Conservation (phyloP, 2,888 invertebrate genomes). For the Boloria euphrosyne region DNA sequence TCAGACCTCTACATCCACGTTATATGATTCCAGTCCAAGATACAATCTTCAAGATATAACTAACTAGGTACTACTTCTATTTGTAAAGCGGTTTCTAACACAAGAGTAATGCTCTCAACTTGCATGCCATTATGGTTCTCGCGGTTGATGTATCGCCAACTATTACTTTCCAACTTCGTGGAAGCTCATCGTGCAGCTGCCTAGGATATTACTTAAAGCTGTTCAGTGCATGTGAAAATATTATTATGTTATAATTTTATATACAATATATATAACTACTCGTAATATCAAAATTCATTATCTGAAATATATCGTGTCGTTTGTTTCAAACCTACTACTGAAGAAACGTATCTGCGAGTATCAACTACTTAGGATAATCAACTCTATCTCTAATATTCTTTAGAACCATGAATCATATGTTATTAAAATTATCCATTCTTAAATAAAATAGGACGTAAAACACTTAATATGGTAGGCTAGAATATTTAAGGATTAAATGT, state of each 20-base stretch:
- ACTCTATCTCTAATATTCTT: too few species aligned
- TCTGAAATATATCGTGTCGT: too few species aligned
- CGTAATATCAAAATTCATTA: too few species aligned
- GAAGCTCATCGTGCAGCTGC: slow-evolving; percentile 23
- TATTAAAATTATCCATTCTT: too few species aligned
- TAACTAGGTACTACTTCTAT: slow-evolving; percentile 21
- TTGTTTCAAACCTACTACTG: too few species aligned
- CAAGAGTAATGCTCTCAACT: slow-evolving; percentile 28
- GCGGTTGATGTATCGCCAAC: slow-evolving; percentile 41
- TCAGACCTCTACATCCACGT: too few species aligned
- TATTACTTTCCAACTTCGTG: slow-evolving; percentile 56
- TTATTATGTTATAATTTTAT: slow-evolving; percentile 3
- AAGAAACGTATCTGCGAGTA: too few species aligned
- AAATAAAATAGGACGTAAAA: slow-evolving; percentile 2
- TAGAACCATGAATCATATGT: too few species aligned
- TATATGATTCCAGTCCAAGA: neutral
- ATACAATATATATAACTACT: neutral
- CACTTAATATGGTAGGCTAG: slow-evolving; percentile 10
- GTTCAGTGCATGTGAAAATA: neutral
- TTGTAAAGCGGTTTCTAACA: slow-evolving; percentile 27
- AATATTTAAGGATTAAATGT: slow-evolving; percentile 28
- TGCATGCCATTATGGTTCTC: slow-evolving; percentile 23
- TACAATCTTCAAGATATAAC: slow-evolving; percentile 10
- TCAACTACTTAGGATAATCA: too few species aligned
- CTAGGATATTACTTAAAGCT: slow-evolving; percentile 2